Conservation (phyloP, 2,797 vertebrate species). For the Gymnoscopelus braueri region DNA sequence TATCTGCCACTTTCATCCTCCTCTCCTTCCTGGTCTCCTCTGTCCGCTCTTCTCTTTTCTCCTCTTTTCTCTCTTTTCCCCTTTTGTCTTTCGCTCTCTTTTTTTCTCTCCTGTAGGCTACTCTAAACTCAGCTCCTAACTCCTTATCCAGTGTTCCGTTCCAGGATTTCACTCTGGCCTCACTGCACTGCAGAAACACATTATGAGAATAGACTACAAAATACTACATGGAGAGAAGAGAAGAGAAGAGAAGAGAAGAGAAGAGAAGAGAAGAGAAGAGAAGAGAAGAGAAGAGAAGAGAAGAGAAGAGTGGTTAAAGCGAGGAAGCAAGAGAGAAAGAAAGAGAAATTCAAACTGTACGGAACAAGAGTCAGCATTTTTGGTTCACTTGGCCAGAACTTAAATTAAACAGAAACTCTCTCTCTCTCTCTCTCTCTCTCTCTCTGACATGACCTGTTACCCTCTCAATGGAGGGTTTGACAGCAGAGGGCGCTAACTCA, state of each 20-base stretch:
- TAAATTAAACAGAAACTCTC: background rate
- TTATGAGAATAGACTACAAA: too few species aligned
- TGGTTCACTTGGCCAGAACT: too few species aligned
- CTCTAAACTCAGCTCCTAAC: background rate
- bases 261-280: background rate
- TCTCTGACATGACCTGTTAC: too few species aligned
- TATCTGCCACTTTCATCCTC: too few species aligned
- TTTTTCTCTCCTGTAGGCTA: background rate
- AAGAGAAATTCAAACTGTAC: background rate
- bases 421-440: constrained; percentile 24
- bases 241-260: background rate
- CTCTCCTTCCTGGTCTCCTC: too few species aligned
- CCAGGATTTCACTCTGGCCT: too few species aligned
- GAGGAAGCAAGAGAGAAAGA: constrained; percentile 21
- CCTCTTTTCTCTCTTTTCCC: background rate
- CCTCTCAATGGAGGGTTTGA: too few species aligned
- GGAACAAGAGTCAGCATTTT: too few species aligned
- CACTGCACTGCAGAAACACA: too few species aligned
- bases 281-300: background rate
- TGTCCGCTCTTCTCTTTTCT: background rate
- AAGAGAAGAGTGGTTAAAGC: background rate
- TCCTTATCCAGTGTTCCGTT: too few species aligned
- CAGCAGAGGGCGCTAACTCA: too few species aligned
- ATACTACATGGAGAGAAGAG: background rate
- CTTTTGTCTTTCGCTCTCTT: background rate